These are phyloP conservation scores for Platysternon megacephalum DNA, from an alignment of 2,113 vertebrate genomes.

Conservation along the genomic window DNA sequence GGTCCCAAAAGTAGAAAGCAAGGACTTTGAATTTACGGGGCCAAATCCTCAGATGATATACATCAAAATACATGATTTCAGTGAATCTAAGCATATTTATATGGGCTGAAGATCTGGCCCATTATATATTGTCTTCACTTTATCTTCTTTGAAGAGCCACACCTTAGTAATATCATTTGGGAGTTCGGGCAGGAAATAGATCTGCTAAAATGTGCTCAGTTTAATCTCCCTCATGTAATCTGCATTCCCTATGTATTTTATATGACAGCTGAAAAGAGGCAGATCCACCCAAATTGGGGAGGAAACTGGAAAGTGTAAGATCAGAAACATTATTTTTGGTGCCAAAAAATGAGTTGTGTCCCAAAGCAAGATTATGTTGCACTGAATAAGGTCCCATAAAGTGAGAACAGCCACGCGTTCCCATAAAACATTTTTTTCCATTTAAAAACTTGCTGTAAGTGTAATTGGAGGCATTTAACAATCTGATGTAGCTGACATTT, in stretches of 20 bases:
- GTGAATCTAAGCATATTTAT: background rate
- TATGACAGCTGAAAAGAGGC: background rate
- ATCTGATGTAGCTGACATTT: background rate
- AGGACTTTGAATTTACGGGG: background rate
- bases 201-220: background rate
- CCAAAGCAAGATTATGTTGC: background rate
- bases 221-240: background rate
- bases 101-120: background rate
- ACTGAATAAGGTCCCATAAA: background rate
- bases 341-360: background rate
- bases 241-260: background rate
- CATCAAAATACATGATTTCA: background rate
- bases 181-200: background rate
- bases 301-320: background rate
- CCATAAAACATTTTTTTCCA: background rate
- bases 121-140: background rate
- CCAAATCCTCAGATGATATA: background rate
- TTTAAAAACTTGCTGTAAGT: background rate
- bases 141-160: accelerated
- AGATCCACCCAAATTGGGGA: background rate
- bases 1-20: background rate
- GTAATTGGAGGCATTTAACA: conserved; percentile 34
- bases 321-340: background rate
- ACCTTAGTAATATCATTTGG: background rate
- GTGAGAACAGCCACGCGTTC: background rate